Conservation (phyloP, 2,113 vertebrate genomes). For the Atractosteus spatula region DNA sequence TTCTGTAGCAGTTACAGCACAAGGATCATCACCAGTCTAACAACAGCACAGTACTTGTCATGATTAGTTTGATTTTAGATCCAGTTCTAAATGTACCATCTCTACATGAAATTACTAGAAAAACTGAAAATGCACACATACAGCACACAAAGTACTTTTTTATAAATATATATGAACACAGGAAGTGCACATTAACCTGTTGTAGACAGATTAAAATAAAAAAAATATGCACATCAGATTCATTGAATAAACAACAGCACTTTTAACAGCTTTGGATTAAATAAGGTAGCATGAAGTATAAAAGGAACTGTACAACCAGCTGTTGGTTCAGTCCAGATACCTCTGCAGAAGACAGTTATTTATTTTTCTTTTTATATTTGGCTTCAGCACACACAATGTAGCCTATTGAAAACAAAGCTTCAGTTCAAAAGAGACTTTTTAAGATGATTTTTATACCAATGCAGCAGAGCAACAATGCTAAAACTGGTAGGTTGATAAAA, state of each 20-base stretch:
- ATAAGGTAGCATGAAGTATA: slow-evolving; percentile 30
- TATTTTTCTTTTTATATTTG: slow-evolving; percentile 3
- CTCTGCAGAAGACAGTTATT: slow-evolving; percentile 11
- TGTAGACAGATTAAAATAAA: slow-evolving; percentile 17
- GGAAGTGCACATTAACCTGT: background rate
- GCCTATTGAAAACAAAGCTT: slow-evolving; percentile 30
- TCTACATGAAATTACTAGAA: slow-evolving; percentile 19
- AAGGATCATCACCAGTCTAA: slow-evolving; percentile 38
- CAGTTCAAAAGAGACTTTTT: slow-evolving; percentile 41
- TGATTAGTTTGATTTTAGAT: slow-evolving; percentile 37
- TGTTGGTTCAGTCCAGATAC: slow-evolving; percentile 4
- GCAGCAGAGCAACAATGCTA: no score
- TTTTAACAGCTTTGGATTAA: slow-evolving; percentile 44
- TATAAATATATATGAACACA: slow-evolving; percentile 6
- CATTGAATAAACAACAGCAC: slow-evolving; percentile 34
- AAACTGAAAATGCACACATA: slow-evolving; percentile 25
- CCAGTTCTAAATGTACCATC: slow-evolving; percentile 27
- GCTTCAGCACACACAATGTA: slow-evolving; percentile 21
- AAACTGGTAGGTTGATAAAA: no score
- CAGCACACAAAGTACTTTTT: slow-evolving; percentile 14
- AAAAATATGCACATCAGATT: slow-evolving; percentile 27
- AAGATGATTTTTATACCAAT: no score
- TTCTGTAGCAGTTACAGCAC: slow-evolving; percentile 33
- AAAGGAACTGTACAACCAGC: slow-evolving; percentile 11
- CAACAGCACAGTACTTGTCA: slow-evolving; percentile 51